A percentile compares a stretch with the other conserved stretches of the same genome.
These are phyloP conservation scores for Papio anubis DNA, from an alignment of 2,113 vertebrate genomes.

Conservation along the genomic window DNA sequence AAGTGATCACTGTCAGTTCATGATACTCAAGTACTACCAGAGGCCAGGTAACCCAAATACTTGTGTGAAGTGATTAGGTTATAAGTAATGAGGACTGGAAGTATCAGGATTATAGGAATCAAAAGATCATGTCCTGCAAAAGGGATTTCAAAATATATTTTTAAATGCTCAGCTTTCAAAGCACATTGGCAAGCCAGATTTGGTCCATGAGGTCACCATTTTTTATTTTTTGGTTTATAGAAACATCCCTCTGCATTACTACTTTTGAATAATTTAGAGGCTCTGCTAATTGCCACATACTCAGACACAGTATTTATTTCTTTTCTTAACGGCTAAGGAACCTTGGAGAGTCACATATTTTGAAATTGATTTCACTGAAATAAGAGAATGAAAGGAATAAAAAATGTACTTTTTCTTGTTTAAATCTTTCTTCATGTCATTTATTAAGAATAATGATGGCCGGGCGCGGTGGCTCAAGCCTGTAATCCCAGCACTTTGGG, in stretches of 20 bases:
- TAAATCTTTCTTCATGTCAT: not conserved
- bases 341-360: not conserved
- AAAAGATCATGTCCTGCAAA: not conserved
- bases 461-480: too few relatives aligned
- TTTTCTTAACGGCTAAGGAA: constrained; percentile 38
- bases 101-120: not conserved
- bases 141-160: not conserved
- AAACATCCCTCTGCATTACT: not conserved
- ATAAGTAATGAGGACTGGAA: not conserved
- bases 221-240: not conserved
- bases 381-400: constrained; percentile 15
- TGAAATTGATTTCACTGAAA: constrained; percentile 18
- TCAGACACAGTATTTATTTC: not conserved
- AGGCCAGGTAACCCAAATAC: not conserved
- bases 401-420: not conserved
- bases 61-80: not conserved
- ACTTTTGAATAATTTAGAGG: not conserved
- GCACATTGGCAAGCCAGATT: not conserved
- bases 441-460: constrained; percentile 3
- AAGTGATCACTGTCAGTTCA: not conserved
- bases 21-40: not conserved
- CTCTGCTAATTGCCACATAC: not conserved
- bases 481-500: too few relatives aligned
- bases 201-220: not conserved
- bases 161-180: not conserved